Conservation (phyloP, 2,797 vertebrate genomes). For the Catharus ustulatus region DNA sequence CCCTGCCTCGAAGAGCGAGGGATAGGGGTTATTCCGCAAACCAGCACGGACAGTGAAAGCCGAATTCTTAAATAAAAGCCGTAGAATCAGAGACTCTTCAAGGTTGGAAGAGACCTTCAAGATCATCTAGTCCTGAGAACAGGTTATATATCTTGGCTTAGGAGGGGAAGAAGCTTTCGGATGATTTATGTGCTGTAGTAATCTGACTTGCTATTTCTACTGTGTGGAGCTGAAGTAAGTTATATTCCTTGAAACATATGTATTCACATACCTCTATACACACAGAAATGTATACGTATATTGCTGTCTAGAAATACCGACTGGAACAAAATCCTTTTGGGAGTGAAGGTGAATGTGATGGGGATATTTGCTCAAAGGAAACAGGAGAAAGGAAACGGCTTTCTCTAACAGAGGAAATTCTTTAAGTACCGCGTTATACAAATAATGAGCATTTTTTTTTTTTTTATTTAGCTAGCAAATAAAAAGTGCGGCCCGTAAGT, state of each 20-base stretch:
- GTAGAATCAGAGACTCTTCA: not conserved
- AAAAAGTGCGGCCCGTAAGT: not conserved
- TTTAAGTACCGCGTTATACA: conserved; percentile 20
- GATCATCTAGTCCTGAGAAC: not conserved
- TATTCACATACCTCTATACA: not conserved
- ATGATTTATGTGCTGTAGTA: conserved; percentile 26
- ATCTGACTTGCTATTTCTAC: conserved; percentile 37
- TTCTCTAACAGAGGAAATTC: conserved; percentile 20
- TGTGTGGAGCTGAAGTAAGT: conserved; percentile 1
- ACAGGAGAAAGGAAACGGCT: conserved; percentile 20
- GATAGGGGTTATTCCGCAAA: not conserved
- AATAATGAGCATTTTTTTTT: not conserved
- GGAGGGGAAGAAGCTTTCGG: not conserved
- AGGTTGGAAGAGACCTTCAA: not conserved
- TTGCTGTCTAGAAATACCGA: not conserved
- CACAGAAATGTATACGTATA: not conserved
- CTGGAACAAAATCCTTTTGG: not conserved
- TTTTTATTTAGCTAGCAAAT: not conserved
- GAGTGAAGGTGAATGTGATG: not conserved
- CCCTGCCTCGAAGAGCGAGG: not conserved
- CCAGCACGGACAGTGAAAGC: not conserved
- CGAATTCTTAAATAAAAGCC: not conserved
- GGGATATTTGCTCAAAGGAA: not conserved
- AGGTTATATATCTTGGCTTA: not conserved
- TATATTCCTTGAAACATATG: not conserved